Percentiles rank a stretch among this genome's conserved stretches.
Evolutionary conservation across 53 echinoderm and acorn worm genomes (phyloP).

Genomic region (Paracentrotus lividus): DNA sequence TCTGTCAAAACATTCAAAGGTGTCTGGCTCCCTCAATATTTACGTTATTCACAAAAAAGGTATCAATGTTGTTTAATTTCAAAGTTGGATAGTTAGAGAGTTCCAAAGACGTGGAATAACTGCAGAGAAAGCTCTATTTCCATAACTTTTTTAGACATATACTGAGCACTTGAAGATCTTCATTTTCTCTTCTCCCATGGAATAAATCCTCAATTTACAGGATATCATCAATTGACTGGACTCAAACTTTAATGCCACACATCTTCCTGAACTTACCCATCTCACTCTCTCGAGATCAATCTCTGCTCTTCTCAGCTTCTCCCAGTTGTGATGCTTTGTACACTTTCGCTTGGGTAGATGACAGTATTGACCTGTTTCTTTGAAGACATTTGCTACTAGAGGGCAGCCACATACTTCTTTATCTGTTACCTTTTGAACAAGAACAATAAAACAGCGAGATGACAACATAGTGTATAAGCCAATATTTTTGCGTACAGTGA

Average conservation of each 20-base stretch:
- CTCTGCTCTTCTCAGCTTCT: constrained; percentile 96
- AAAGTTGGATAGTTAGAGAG: too few species aligned
- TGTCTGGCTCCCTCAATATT: too few species aligned
- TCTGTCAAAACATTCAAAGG: too few species aligned
- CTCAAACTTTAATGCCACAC: background rate
- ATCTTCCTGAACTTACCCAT: constrained; percentile 78
- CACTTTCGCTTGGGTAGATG: constrained; percentile 92
- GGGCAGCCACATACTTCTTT: constrained; percentile 98
- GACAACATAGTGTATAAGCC: too few species aligned
- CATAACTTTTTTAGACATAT: too few species aligned
- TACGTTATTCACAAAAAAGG: too few species aligned
- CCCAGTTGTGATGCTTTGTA: constrained; percentile 96
- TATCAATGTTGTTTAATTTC: too few species aligned
- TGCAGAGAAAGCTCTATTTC: too few species aligned
- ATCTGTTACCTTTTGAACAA: constrained; percentile 75
- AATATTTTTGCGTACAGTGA: too few species aligned
- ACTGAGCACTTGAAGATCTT: too few species aligned
- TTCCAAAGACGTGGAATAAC: too few species aligned
- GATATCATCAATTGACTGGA: background rate
- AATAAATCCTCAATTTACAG: background rate
- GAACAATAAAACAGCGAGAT: background rate
- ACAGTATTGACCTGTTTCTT: constrained; percentile 87
- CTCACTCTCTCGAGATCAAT: constrained; percentile 96
- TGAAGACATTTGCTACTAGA: constrained; percentile 85
- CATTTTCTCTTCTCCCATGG: too few species aligned